Evolutionary conservation across 2,888 invertebrate genomes (phyloP), one percentile per base, ranked within the genome.

Genomic region (Eupsilia transversa): DNA sequence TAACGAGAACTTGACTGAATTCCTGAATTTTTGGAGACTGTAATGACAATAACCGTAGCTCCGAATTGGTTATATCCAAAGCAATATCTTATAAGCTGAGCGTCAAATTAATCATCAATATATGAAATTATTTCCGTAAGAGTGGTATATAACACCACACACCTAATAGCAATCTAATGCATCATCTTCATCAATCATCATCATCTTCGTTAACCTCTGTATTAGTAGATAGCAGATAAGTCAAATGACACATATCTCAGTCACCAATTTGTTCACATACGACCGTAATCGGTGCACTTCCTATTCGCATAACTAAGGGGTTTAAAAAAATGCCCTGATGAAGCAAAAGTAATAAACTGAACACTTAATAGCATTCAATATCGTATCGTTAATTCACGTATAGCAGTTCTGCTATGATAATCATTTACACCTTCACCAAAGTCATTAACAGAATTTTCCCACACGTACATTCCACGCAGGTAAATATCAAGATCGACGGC

Each of bases 401-500:
- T 33, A 20, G 20, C 43, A 49, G 43, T 63, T 69, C 57, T 56
- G 20, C 35, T 49, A 54, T 60, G 65, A 72, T 82, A 82, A 85
- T 76, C 35, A 72, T 74, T 74, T 75, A 80, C 69, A 80, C 76
- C 56, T 67, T 69, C 60, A 73, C 79, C 77, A 74, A 79, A 74
- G 69, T 27, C 43, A 72, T 75, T 74, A 73, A 49, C 64, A 78
- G 41, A 85, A 71, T 76, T 80, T 87, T 83, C 80, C 77, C 83
- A 87, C 77, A 77, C 73, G 68, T 73, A 73, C 78, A 77, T 79
- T 72, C 75, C 65, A 27, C 23, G 23, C 65, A 52, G 27, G 76
- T 82, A 64, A 80, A 86, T 87, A 83, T 86, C 80, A 81, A 73
- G 81, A 86, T 82, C 80, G 65, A 74, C 82, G 72, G 71, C 82